phyloP scores from a whole-genome alignment of 2,797 vertebrate genomes.

The Salmo trutta region DNA sequence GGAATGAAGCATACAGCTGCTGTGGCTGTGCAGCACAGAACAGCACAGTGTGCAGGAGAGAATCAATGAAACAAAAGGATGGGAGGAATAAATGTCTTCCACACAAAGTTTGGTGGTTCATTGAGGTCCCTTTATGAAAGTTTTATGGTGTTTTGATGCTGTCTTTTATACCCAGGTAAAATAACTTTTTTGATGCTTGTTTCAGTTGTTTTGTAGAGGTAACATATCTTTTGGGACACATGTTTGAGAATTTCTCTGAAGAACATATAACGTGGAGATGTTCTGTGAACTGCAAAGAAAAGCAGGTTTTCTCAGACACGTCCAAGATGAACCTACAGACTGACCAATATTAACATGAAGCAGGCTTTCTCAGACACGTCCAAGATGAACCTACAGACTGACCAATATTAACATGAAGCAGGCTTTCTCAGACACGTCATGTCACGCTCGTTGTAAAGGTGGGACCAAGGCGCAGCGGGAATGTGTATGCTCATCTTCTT shows the following conservation, averaged over 20 bases:
- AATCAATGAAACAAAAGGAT: conserved; percentile 64
- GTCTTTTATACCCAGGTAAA: neutral
- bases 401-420: too few relatives aligned
- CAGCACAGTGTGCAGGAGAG: conserved; percentile 50
- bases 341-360: too few relatives aligned
- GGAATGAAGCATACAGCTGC: neutral
- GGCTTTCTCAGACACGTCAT: too few relatives aligned
- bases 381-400: too few relatives aligned
- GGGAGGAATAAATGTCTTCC: conserved; percentile 42
- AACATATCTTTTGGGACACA: neutral
- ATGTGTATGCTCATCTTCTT: too few relatives aligned
- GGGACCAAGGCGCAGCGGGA: too few relatives aligned
- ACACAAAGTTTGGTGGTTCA: conserved; percentile 54
- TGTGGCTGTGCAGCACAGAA: neutral
- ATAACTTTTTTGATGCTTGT: neutral
- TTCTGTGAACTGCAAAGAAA: neutral
- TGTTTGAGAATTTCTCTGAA: neutral
- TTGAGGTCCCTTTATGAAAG: conserved; percentile 12
- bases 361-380: too few relatives aligned
- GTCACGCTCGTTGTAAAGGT: too few relatives aligned
- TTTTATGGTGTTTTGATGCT: neutral
- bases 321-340: too few relatives aligned
- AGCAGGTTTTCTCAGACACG: neutral
- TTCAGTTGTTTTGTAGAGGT: neutral
- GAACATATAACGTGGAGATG: neutral